A percentile compares a stretch with the other conserved stretches of the same genome.
phyloP scores from a whole-genome alignment of 2,797 vertebrate species.

The Miichthys miiuy region DNA sequence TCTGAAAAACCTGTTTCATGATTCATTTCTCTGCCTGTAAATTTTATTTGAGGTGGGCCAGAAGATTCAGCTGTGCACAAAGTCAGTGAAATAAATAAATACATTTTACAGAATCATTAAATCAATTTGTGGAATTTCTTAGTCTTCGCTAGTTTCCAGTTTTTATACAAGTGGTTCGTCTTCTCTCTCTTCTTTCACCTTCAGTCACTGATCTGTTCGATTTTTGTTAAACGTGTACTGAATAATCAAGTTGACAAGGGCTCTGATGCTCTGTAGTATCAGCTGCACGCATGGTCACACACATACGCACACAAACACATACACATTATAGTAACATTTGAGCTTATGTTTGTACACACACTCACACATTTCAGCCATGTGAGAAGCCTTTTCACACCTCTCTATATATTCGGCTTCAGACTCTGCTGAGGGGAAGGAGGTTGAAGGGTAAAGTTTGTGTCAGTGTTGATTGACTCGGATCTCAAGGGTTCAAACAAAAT shows the following conservation, averaged over 20 bases:
- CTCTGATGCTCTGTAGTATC: conserved; percentile 4
- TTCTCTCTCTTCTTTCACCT: not conserved
- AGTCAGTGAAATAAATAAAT: not conserved
- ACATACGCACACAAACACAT: not conserved
- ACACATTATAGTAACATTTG: not conserved
- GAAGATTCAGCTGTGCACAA: conserved; percentile 11
- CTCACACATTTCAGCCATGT: conserved; percentile 53
- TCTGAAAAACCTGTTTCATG: conserved; percentile 8
- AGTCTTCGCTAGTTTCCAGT: not conserved
- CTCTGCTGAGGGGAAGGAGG: conserved; percentile 59
- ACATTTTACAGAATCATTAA: accelerated
- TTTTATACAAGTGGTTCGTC: not conserved
- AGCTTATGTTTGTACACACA: conserved; percentile 9
- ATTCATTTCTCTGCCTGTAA: not conserved
- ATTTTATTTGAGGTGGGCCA: not conserved
- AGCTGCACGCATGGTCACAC: conserved; percentile 18
- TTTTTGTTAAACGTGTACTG: not conserved
- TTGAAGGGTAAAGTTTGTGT: conserved; percentile 52
- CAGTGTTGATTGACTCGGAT: conserved; percentile 16
- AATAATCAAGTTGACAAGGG: conserved; percentile 49
- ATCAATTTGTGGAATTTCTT: not conserved
- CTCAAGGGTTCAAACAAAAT: not conserved
- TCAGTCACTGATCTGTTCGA: conserved; percentile 24
- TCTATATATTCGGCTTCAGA: conserved; percentile 28
- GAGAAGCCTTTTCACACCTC: conserved; percentile 69